Evolutionary conservation across 1,140 invertebrate species (phyloP).

Genomic region (Drosophila willistoni): DNA sequence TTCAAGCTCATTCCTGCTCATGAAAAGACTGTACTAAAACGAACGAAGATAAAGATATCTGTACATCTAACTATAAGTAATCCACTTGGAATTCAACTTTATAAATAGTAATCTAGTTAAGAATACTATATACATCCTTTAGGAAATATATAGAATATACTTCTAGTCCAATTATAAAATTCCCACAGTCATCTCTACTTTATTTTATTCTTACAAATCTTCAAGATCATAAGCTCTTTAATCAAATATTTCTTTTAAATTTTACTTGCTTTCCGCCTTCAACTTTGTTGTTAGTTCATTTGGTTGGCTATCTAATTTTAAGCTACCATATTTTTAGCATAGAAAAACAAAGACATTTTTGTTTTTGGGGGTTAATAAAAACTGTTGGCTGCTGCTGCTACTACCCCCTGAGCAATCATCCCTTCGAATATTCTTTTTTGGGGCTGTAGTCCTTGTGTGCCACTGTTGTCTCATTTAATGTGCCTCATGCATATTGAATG

Average conservation of each 20-base stretch:
- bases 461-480: conserved; percentile 65
- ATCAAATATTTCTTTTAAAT: not conserved
- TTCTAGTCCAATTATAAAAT: too few relatives aligned
- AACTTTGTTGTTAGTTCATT: not conserved
- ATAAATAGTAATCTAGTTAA: too few relatives aligned
- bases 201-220: too few relatives aligned
- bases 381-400: conserved; percentile 13
- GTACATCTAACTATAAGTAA: too few relatives aligned
- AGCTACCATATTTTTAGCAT: not conserved
- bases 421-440: conserved; percentile 6
- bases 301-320: not conserved
- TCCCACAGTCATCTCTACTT: too few relatives aligned
- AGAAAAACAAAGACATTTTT: not conserved
- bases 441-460: conserved; percentile 12
- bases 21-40: too few relatives aligned
- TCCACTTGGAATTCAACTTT: too few relatives aligned
- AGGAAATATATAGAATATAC: too few relatives aligned
- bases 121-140: too few relatives aligned
- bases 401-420: conserved; percentile 45
- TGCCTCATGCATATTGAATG: conserved; percentile 68
- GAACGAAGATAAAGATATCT: too few relatives aligned
- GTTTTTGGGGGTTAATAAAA: conserved; percentile 13
- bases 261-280: not conserved
- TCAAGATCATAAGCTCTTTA: too few relatives aligned
- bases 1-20: too few relatives aligned